A percentile compares a stretch with the other conserved stretches of the same genome.
phyloP scores from a whole-genome alignment of 2,113 vertebrate species.

The Prunella fulvescens region DNA sequence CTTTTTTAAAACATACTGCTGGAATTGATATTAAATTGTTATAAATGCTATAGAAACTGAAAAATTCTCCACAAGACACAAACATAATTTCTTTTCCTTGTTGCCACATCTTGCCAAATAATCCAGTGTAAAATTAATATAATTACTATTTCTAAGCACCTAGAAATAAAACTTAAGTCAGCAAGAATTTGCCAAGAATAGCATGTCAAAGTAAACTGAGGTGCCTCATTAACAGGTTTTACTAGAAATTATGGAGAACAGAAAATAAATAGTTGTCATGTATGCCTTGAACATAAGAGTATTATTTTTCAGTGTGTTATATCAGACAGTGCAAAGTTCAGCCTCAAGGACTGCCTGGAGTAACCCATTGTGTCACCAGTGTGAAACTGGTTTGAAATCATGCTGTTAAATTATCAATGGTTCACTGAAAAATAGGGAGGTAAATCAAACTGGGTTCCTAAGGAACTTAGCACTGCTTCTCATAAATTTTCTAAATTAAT shows the following conservation, averaged over 20 bases:
- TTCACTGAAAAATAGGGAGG: not conserved
- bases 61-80: not conserved
- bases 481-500: not conserved
- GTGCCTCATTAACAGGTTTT: not conserved
- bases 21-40: not conserved
- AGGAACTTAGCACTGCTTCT: not conserved
- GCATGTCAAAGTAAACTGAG: not conserved
- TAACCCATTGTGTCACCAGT: not conserved
- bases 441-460: not conserved
- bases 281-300: not conserved
- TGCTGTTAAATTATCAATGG: not conserved
- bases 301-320: not conserved
- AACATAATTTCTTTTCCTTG: not conserved
- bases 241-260: not conserved
- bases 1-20: not conserved
- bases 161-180: not conserved
- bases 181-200: not conserved
- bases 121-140: not conserved
- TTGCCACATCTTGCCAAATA: not conserved
- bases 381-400: not conserved
- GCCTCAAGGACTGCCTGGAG: not conserved
- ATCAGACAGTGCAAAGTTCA: not conserved
- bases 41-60: not conserved
- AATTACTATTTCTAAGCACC: not conserved
- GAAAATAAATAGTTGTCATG: not conserved